Conservation (phyloP, 2,888 invertebrate genomes). For the Synanthedon formicaeformis region DNA sequence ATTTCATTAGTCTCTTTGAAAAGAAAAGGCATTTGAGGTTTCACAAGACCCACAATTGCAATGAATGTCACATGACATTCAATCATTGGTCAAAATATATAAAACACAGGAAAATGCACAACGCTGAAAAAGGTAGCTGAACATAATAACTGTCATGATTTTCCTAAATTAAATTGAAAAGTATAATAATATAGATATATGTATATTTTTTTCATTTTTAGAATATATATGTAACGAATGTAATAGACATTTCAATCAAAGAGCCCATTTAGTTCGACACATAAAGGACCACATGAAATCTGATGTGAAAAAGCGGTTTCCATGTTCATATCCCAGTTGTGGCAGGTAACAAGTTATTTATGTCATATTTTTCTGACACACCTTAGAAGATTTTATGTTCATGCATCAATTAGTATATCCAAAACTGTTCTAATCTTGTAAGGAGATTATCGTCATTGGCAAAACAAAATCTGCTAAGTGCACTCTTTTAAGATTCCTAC, state of each 20-base stretch:
- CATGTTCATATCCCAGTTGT: slow-evolving; percentile 46
- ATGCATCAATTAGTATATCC: too few relatives aligned
- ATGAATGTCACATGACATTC: slow-evolving; percentile 58
- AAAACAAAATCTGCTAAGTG: too few relatives aligned
- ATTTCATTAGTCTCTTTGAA: slow-evolving; percentile 54
- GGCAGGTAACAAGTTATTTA: slow-evolving; percentile 23
- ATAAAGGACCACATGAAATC: slow-evolving; percentile 29
- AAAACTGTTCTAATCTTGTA: too few relatives aligned
- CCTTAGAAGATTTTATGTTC: too few relatives aligned
- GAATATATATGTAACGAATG: slow-evolving; percentile 53
- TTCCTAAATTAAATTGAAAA: too few relatives aligned
- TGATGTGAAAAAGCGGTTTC: slow-evolving; percentile 17
- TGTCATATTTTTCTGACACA: too few relatives aligned
- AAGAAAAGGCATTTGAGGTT: slow-evolving; percentile 58
- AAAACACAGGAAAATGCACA: slow-evolving; percentile 51
- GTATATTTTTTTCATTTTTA: slow-evolving; percentile 25
- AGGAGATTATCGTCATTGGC: too few relatives aligned
- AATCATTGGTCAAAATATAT: slow-evolving; percentile 55
- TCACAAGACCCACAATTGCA: slow-evolving; percentile 59
- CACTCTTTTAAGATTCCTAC: too few relatives aligned
- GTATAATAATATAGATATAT: too few relatives aligned
- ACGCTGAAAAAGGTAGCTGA: slow-evolving; percentile 30
- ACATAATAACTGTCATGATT: too few relatives aligned
- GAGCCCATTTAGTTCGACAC: slow-evolving; percentile 44
- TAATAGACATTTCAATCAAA: slow-evolving; percentile 41